Conservation (phyloP, 1,140 invertebrate genomes). For the Drosophila nigromelanica region DNA sequence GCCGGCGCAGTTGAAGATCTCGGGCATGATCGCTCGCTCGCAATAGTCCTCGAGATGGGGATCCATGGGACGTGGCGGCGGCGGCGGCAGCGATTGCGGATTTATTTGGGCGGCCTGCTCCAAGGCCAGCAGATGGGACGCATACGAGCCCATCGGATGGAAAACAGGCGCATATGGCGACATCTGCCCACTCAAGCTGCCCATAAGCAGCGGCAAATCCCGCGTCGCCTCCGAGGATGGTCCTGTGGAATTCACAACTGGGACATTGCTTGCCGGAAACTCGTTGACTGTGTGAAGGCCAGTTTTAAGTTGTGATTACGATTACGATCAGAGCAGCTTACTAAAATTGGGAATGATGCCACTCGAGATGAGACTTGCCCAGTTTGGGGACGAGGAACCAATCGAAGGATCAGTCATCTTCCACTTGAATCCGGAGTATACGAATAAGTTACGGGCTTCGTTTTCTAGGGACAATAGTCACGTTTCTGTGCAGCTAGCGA, state of each 20-base stretch:
- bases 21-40: neutral
- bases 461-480: too few relatives aligned
- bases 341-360: neutral
- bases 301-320: too few relatives aligned
- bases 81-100: conserved; percentile 2
- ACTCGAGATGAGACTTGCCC: conserved; percentile 31
- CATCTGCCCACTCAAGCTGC: conserved; percentile 21
- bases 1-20: neutral
- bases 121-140: conserved; percentile 31
- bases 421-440: too few relatives aligned
- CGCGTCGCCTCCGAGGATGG: neutral
- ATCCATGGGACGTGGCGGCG: neutral
- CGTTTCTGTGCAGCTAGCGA: too few relatives aligned
- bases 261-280: neutral
- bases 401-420: conserved; percentile 38
- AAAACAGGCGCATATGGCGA: conserved; percentile 49
- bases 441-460: too few relatives aligned
- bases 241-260: neutral
- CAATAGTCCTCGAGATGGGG: neutral
- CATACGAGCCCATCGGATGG: conserved; percentile 51
- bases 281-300: neutral
- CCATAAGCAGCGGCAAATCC: neutral
- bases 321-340: conserved; percentile 4
- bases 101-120: conserved; percentile 26
- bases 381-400: conserved; percentile 52